Evolutionary conservation across 2,888 invertebrate species (phyloP).

Genomic region (Melitaea athalia): DNA sequence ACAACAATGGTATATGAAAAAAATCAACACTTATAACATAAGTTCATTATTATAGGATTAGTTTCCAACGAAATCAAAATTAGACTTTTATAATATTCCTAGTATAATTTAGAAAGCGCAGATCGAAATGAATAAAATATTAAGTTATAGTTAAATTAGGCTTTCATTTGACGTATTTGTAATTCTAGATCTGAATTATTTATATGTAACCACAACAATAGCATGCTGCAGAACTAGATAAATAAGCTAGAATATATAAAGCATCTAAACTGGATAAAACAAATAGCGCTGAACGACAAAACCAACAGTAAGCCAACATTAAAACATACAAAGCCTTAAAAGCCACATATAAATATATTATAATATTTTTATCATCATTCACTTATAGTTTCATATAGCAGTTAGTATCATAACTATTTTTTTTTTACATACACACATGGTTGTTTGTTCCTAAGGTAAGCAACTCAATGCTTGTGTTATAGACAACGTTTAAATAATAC

Average conservation of each 20-base stretch:
- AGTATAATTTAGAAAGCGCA: constrained; percentile 2
- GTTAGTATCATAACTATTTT: too few species aligned
- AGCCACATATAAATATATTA: not conserved
- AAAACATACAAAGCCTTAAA: too few species aligned
- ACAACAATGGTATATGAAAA: not conserved
- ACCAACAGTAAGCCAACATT: not conserved
- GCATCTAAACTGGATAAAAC: not conserved
- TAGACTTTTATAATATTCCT: not conserved
- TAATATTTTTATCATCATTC: too few species aligned
- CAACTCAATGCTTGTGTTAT: too few species aligned
- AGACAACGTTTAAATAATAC: too few species aligned
- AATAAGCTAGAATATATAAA: not conserved
- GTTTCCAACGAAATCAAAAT: not conserved
- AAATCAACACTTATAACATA: constrained; percentile 2
- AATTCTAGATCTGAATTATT: constrained; percentile 8
- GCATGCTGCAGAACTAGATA: not conserved
- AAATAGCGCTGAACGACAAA: not conserved
- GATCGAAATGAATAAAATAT: constrained; percentile 13
- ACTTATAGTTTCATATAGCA: too few species aligned
- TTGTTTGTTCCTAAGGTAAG: too few species aligned
- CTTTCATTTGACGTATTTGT: constrained; percentile 3
- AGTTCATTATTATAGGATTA: not conserved
- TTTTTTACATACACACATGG: too few species aligned
- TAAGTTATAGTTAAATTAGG: not conserved
- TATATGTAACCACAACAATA: constrained; percentile 4